Evolutionary conservation across 2,888 invertebrate species (phyloP).

Genomic region (Phyllotreta striolata): DNA sequence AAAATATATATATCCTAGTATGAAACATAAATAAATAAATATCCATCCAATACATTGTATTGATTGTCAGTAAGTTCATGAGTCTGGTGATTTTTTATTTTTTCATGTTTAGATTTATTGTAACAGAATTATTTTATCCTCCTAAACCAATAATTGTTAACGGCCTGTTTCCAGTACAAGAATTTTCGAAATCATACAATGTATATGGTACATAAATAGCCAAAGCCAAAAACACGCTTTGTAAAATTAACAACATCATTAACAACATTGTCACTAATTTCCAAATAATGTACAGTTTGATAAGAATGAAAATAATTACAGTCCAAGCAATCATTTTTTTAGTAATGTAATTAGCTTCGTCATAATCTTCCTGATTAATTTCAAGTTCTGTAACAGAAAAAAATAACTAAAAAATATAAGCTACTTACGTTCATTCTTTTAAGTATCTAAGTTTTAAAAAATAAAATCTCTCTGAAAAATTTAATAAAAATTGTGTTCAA

Average conservation of each 20-base stretch:
- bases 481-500: background rate
- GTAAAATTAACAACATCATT: constrained; percentile 2
- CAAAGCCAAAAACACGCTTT: constrained; percentile 6
- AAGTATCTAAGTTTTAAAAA: no score
- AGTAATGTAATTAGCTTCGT: background rate
- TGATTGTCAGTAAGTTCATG: background rate
- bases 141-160: constrained; percentile 9
- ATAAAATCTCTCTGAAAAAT: no score
- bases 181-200: constrained; percentile 8
- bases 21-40: no score
- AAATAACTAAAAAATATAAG: no score
- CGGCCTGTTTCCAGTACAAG: constrained; percentile 4
- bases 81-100: background rate
- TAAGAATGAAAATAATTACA: constrained; percentile 32
- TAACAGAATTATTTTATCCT: background rate
- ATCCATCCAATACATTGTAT: no score
- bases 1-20: no score
- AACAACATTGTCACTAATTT: constrained; percentile 23
- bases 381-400: constrained; percentile 8
- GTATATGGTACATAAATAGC: constrained; percentile 2
- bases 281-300: constrained; percentile 32
- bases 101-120: background rate
- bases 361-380: constrained; percentile 2
- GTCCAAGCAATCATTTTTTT: constrained; percentile 34
- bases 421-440: no score